These are phyloP conservation scores for Chroicocephalus ridibundus DNA, from an alignment of 2,113 vertebrate genomes.

Conservation along the genomic window DNA sequence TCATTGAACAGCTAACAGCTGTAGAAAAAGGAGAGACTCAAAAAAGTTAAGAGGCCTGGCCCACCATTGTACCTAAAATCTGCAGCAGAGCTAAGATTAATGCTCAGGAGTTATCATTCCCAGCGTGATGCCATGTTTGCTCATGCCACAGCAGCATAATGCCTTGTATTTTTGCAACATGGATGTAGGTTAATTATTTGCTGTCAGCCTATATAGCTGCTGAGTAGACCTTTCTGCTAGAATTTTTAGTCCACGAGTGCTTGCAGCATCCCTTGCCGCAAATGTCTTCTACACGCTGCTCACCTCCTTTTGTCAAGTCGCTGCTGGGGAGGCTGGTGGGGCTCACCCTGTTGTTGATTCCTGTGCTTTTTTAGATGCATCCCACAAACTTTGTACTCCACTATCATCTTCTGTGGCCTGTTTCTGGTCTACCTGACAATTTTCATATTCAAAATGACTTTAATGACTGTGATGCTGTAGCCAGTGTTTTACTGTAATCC, in stretches of 20 bases:
- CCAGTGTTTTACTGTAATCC: background rate
- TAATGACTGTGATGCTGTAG: background rate
- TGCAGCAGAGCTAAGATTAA: background rate
- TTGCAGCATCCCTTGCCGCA: background rate
- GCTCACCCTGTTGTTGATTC: background rate
- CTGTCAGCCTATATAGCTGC: background rate
- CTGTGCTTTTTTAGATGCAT: background rate
- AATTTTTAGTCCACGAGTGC: background rate
- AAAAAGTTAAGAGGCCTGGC: background rate
- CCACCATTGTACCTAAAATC: background rate
- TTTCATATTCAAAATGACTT: background rate
- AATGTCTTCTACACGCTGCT: background rate
- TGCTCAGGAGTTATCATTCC: background rate
- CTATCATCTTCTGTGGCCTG: background rate
- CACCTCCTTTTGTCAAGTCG: background rate
- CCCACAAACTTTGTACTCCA: background rate
- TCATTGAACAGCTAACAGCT: background rate
- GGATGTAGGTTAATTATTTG: background rate
- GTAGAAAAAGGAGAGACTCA: background rate
- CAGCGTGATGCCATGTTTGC: background rate
- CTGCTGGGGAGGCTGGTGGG: background rate
- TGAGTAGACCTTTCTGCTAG: background rate
- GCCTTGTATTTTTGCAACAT: background rate
- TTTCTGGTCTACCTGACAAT: background rate
- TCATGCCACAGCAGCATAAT: background rate